Base-by-base conservation (phyloP, 2,888 invertebrate genomes). In the Drosophila greeni region DNA sequence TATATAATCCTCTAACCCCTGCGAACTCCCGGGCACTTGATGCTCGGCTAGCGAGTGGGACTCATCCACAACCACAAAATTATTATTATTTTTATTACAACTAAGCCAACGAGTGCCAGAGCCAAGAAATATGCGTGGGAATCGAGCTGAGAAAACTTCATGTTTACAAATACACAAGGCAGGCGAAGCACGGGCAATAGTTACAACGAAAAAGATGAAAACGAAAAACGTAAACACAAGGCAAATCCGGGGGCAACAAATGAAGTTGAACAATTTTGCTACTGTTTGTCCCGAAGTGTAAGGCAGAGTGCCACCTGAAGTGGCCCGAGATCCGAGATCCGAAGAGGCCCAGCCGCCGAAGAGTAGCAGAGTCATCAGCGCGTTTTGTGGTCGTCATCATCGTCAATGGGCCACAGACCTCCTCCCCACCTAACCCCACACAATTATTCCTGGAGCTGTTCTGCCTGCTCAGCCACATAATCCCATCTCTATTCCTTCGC, bases 241-340 rank as follows among this genome's bases (percentile, higher is more conserved):
- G 24, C 37, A 33, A 40, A 20, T 36, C 58, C 57, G 29, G 58
- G 18, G 71, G 61, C 72, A 78, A 40, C 78, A 75, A 77, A 75
- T 78, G 66, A 77, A 82, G 82, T 73, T 70, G 68, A 81, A 81
- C 75, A 78, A 68, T 72, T 77, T 73, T 75, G 76, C 76, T 77
- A 77, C 76, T 82, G 76, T 82, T 68, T 75, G 73, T 39, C n/a
- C 37, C 56, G 36, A 48, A 62, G 66, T 58, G 68, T 47, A 66
- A 66, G 66, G 31, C 53, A 58, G 59, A 58, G 54, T 70, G 53
- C 48, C 57, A 55, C 26, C 39, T 65, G 58, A 52, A 60, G 66
- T 68, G 60, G 52, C 29, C 36, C 29, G 26, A 52, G 53, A 36
- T 18, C 11, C n/a, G 34, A 49, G 51, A 49, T 36, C 14, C 26